phyloP scores from a whole-genome alignment of 2,113 vertebrate genomes.

The Pseudorectes ferrugineus region DNA sequence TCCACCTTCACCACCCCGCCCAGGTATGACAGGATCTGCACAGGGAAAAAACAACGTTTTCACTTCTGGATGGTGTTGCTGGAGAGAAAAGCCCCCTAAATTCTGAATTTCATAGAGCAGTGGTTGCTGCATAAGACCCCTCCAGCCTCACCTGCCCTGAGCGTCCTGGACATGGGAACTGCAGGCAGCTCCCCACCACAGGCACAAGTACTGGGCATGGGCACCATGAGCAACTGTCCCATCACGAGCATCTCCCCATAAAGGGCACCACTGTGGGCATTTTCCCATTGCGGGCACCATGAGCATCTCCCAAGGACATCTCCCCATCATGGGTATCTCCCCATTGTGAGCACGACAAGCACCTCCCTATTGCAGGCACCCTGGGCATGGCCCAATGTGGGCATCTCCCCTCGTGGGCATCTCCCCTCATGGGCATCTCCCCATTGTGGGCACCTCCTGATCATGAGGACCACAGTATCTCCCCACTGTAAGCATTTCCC shows the following conservation, averaged over 20 bases:
- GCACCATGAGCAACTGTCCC: not conserved
- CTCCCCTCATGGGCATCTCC: not conserved
- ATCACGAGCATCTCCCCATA: too few relatives aligned
- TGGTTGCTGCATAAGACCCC: not conserved
- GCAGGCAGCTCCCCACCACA: not conserved
- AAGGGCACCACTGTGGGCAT: too few relatives aligned
- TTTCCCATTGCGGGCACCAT: not conserved
- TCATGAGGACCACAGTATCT: not conserved
- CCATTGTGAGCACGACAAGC: rapidly evolving
- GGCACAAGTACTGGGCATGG: not conserved
- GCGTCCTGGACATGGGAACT: not conserved
- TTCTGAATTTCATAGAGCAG: not conserved
- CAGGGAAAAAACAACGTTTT: rapidly evolving
- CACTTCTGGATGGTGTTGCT: not conserved
- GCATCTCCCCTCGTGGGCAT: not conserved
- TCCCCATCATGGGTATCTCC: not conserved
- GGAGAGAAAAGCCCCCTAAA: not conserved
- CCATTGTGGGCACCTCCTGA: not conserved
- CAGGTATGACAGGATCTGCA: slow-evolving; percentile 81
- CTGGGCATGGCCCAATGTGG: too few relatives aligned
- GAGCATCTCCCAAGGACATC: not conserved
- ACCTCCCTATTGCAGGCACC: not conserved
- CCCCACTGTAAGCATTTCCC: not conserved
- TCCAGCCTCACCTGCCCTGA: not conserved
- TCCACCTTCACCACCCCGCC: slow-evolving; percentile 62